phyloP scores from a whole-genome alignment of 2,113 vertebrate species.

The Ondatra zibethicus region DNA sequence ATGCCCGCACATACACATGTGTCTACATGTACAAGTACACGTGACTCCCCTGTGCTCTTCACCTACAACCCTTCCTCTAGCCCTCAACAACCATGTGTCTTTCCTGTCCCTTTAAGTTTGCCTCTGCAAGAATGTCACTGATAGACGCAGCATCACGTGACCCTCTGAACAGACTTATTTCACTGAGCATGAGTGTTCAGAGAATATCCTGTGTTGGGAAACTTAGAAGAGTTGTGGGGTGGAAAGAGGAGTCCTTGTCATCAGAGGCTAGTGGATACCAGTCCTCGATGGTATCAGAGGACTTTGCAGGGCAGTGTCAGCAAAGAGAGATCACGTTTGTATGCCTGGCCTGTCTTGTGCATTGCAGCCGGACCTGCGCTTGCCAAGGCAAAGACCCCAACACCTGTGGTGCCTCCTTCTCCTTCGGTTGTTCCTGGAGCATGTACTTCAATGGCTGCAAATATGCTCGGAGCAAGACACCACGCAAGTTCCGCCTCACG shows the following conservation, averaged over 20 bases:
- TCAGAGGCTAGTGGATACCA: neutral
- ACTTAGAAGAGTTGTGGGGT: neutral
- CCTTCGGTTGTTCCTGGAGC: slow-evolving; percentile 99
- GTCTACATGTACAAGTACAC: neutral
- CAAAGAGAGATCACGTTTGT: fast-evolving
- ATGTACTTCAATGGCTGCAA: slow-evolving; percentile 99
- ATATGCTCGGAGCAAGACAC: slow-evolving; percentile 97
- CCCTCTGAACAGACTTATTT: neutral
- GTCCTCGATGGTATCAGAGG: too few relatives aligned
- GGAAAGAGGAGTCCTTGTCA: neutral
- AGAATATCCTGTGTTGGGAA: neutral
- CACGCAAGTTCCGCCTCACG: slow-evolving; percentile 97
- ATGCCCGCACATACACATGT: neutral
- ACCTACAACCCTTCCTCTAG: neutral
- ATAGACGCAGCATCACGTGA: fast-evolving
- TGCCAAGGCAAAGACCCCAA: slow-evolving; percentile 98
- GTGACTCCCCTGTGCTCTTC: fast-evolving
- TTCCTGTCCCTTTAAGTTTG: neutral
- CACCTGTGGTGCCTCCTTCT: slow-evolving; percentile 97
- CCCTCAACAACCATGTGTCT: neutral
- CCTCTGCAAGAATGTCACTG: neutral
- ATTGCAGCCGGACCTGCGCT: slow-evolving; percentile 96
- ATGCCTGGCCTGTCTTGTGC: neutral
- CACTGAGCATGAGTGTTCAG: neutral
- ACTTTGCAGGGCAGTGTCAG: neutral